Evolutionary conservation across 2,888 invertebrate species (phyloP).

Genomic region (Phortica magna): DNA sequence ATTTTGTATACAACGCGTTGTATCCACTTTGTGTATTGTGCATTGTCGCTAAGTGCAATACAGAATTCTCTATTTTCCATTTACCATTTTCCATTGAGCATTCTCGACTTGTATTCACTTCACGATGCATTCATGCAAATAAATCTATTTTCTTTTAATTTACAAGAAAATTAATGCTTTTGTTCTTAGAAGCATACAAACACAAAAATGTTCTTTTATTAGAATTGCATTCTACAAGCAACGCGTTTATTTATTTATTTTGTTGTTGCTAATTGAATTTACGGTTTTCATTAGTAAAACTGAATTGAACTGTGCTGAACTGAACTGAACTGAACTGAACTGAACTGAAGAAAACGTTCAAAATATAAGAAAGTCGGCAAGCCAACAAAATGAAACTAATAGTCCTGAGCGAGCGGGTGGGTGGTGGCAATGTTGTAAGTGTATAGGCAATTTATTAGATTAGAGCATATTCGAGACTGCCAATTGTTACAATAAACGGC

Average conservation of each 20-base stretch:
- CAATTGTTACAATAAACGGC: background rate
- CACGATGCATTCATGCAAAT: background rate
- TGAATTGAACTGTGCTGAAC: too few species aligned
- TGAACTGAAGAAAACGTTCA: background rate
- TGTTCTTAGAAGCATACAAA: background rate
- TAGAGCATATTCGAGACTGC: background rate
- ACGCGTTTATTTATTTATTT: background rate
- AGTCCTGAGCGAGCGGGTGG: background rate
- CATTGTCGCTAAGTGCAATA: background rate
- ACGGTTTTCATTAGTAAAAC: background rate
- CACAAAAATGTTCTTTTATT: background rate
- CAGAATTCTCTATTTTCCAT: background rate
- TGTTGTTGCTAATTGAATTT: background rate
- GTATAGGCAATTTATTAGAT: background rate
- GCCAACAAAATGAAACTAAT: background rate
- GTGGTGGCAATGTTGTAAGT: background rate
- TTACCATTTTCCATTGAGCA: background rate
- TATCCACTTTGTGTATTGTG: background rate
- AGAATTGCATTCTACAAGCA: background rate
- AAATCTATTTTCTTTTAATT: slow-evolving; percentile 21
- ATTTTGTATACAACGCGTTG: too few species aligned
- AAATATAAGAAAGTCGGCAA: too few species aligned
- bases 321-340: background rate
- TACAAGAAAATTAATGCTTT: slow-evolving; percentile 18
- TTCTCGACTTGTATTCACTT: background rate